Evolutionary conservation across 2,797 vertebrate genomes (phyloP).

Genomic region (Myotis findleyi): DNA sequence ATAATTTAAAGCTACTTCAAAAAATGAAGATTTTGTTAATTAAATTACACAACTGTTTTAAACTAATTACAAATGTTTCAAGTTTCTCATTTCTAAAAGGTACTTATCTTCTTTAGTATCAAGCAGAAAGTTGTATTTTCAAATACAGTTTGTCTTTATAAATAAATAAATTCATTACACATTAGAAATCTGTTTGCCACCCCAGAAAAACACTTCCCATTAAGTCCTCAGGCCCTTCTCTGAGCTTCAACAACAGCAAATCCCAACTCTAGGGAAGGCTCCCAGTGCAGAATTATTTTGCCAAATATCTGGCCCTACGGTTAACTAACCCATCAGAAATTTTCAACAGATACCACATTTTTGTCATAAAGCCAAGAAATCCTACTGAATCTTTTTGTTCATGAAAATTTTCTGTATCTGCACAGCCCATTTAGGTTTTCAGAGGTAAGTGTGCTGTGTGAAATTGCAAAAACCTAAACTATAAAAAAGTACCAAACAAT

Average conservation of each 20-base stretch:
- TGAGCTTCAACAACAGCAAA: slow-evolving; percentile 48
- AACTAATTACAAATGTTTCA: slow-evolving; percentile 17
- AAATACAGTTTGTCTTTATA: slow-evolving; percentile 46
- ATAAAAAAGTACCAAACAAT: slow-evolving; percentile 27
- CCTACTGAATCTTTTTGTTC: slow-evolving; percentile 25
- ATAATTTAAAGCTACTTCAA: slow-evolving; percentile 56
- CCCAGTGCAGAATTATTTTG: not conserved
- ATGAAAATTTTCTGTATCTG: slow-evolving; percentile 36
- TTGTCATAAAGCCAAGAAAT: slow-evolving; percentile 19
- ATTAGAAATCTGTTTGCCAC: slow-evolving; percentile 30
- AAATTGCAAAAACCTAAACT: slow-evolving; percentile 56
- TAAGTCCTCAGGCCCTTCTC: not conserved
- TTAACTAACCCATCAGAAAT: slow-evolving; percentile 46
- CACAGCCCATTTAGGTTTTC: slow-evolving; percentile 30
- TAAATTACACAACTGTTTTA: slow-evolving; percentile 54
- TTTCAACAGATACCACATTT: slow-evolving; percentile 50
- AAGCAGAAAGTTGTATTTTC: slow-evolving; percentile 61
- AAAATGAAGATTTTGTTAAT: slow-evolving; percentile 44
- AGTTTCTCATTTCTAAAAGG: slow-evolving; percentile 50
- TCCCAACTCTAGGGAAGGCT: slow-evolving; percentile 4
- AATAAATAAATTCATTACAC: slow-evolving; percentile 35
- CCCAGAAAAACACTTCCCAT: slow-evolving; percentile 23
- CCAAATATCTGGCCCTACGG: slow-evolving; percentile 31
- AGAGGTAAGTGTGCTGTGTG: not conserved
- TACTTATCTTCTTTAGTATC: not conserved